Evolutionary conservation across 2,888 invertebrate species (phyloP).

Genomic region (Sturmia bella): DNA sequence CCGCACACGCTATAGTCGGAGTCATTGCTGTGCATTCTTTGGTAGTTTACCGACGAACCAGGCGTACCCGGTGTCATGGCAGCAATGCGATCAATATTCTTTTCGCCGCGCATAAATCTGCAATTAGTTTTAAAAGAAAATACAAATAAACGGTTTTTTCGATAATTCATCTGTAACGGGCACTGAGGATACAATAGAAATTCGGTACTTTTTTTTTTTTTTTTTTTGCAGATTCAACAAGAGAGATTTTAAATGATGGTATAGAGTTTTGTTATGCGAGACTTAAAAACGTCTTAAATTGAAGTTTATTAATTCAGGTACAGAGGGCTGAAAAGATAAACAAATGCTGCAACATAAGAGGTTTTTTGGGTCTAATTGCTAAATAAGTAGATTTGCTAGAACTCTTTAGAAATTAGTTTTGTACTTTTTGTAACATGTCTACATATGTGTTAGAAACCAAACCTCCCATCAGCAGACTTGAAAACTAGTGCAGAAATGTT

Average conservation of each 20-base stretch:
- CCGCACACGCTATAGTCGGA: slow-evolving; percentile 82
- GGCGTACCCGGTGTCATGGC: slow-evolving; percentile 89
- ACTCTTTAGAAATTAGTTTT: too few species aligned
- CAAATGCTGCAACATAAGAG: too few species aligned
- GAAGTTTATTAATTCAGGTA: neutral
- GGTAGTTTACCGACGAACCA: slow-evolving; percentile 87
- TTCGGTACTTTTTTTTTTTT: slow-evolving; percentile 42
- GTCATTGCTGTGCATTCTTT: slow-evolving; percentile 93
- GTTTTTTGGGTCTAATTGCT: too few species aligned
- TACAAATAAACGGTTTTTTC: neutral
- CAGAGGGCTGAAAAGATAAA: neutral
- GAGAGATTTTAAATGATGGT: neutral
- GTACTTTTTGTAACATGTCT: too few species aligned
- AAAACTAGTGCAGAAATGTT: too few species aligned
- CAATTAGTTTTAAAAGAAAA: slow-evolving; percentile 38
- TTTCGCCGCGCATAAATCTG: slow-evolving; percentile 95
- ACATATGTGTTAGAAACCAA: too few species aligned
- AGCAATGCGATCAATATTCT: slow-evolving; percentile 82
- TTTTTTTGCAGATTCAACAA: slow-evolving; percentile 39
- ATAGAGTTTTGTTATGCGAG: neutral
- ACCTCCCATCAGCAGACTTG: too few species aligned
- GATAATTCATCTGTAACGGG: neutral
- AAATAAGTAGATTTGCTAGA: too few species aligned
- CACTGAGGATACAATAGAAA: slow-evolving; percentile 47
- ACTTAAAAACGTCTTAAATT: too few species aligned